Conservation (phyloP, 1,140 invertebrate genomes). For the Drosophila pseudoobscura region DNA sequence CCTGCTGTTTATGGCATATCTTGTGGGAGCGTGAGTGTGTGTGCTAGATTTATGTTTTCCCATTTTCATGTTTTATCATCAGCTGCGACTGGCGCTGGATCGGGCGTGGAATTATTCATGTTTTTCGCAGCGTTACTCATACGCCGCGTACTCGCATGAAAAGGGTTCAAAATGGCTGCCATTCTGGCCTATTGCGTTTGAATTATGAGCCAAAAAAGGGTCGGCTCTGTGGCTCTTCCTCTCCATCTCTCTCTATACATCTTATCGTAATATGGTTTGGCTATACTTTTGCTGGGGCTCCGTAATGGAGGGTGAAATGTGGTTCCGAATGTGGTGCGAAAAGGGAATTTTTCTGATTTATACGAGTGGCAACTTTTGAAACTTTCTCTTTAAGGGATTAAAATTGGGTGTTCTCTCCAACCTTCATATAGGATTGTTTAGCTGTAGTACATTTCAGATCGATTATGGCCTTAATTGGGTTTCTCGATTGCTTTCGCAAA, state of each 20-base stretch:
- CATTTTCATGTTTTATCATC: constrained; percentile 81
- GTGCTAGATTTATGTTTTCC: constrained; percentile 71
- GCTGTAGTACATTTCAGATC: no score
- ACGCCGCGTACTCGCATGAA: constrained; percentile 62
- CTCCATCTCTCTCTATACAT: constrained; percentile 4
- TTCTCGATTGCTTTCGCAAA: neutral
- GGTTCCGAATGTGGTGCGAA: constrained; percentile 72
- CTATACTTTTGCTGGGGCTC: constrained; percentile 12
- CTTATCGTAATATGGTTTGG: constrained; percentile 31
- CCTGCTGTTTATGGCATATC: constrained; percentile 57
- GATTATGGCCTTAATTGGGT: no score
- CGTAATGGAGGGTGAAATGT: constrained; percentile 23
- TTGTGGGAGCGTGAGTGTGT: constrained; percentile 27
- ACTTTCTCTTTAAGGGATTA: constrained; percentile 2
- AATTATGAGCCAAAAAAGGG: constrained; percentile 68
- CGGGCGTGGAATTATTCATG: constrained; percentile 73
- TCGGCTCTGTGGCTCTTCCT: constrained; percentile 8
- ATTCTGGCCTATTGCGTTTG: constrained; percentile 52
- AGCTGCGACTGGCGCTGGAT: constrained; percentile 47
- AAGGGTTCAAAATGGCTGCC: constrained; percentile 63
- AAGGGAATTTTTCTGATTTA: constrained; percentile 69
- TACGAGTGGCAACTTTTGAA: constrained; percentile 2
- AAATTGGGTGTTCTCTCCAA: no score
- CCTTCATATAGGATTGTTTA: no score
- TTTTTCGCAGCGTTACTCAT: constrained; percentile 68